Conservation (phyloP, 2,797 vertebrate genomes). For the Phalanger gymnotis region DNA sequence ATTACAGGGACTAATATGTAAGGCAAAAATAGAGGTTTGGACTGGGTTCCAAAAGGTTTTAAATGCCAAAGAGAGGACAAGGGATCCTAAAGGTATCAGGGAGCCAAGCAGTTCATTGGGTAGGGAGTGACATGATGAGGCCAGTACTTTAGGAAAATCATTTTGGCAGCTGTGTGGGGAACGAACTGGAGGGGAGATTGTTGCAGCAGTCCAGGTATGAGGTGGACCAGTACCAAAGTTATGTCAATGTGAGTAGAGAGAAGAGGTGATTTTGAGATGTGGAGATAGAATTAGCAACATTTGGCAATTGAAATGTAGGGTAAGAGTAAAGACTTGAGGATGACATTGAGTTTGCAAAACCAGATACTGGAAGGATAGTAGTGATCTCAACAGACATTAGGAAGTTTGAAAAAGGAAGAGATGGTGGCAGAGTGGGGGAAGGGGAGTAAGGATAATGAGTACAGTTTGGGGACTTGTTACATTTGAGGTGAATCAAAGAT, state of each 20-base stretch:
- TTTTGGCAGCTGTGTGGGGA: neutral
- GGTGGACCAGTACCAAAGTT: neutral
- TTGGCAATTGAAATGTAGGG: neutral
- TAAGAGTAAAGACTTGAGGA: too few relatives aligned
- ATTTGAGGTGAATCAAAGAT: neutral
- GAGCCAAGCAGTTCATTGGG: neutral
- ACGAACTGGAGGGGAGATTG: neutral
- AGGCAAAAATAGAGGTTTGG: neutral
- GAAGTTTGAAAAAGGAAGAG: neutral
- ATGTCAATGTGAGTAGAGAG: neutral
- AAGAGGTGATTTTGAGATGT: neutral
- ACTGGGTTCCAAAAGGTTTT: neutral
- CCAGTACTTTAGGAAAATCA: neutral
- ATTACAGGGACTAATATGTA: neutral
- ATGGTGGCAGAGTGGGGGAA: neutral
- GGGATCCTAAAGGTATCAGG: neutral
- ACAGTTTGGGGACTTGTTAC: neutral
- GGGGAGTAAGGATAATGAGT: neutral
- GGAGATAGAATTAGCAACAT: neutral
- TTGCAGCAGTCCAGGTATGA: neutral
- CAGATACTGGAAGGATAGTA: neutral
- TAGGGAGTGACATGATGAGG: neutral
- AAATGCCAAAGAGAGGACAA: neutral
- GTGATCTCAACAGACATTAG: neutral
- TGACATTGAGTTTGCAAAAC: neutral